Percentiles rank a stretch among this genome's conserved stretches.
Evolutionary conservation across 2,113 vertebrate species (phyloP).

Genomic region (Dicrurus megarhynchus): DNA sequence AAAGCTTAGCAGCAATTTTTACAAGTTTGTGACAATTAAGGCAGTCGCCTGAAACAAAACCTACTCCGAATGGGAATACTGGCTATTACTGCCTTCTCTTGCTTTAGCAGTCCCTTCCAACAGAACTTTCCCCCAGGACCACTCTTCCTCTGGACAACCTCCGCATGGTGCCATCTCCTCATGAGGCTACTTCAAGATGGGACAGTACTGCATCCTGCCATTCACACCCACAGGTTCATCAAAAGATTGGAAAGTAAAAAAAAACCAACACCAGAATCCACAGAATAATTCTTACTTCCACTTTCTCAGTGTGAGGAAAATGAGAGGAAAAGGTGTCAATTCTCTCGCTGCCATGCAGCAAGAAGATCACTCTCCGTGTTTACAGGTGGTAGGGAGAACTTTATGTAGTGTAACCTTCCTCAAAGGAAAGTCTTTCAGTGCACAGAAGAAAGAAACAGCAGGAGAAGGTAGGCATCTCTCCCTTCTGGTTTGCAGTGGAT

Average conservation of each 20-base stretch:
- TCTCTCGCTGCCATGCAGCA: rapidly evolving
- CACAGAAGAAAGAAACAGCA: not conserved
- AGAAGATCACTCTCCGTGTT: not conserved
- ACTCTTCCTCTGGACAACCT: not conserved
- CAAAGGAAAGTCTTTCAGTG: not conserved
- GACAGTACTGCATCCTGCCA: not conserved
- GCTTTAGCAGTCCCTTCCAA: not conserved
- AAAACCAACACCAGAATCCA: not conserved
- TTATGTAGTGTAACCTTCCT: not conserved
- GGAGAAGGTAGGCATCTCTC: constrained; percentile 6
- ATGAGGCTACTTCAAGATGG: not conserved
- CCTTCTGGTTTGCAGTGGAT: not conserved
- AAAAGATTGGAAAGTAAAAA: not conserved
- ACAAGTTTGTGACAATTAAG: not conserved
- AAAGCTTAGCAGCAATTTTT: not conserved
- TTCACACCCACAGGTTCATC: not conserved
- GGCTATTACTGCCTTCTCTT: not conserved
- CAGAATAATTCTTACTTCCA: not conserved
- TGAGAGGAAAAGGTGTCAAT: not conserved
- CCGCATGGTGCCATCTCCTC: not conserved
- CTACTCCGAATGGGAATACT: not conserved
- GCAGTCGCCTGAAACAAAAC: not conserved
- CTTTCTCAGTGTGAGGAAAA: not conserved
- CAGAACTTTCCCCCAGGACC: not conserved
- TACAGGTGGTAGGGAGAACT: not conserved